phyloP scores from a whole-genome alignment of 2,797 vertebrate species.

The Enteromius afrohamiltoni region DNA sequence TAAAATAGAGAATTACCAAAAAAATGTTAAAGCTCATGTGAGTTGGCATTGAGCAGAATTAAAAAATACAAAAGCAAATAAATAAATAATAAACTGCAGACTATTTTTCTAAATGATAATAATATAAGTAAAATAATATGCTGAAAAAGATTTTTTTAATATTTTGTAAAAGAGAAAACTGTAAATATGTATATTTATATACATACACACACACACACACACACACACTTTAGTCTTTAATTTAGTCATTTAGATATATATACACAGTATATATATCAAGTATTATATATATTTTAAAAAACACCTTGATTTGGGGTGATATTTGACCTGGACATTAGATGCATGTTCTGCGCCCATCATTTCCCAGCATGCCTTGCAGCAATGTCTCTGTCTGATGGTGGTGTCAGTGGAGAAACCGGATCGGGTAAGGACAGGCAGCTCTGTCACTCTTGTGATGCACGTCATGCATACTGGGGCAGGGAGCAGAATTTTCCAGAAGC shows the following conservation, averaged over 20 bases:
- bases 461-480: slow-evolving; percentile 87
- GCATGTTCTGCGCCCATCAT: not conserved
- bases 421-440: slow-evolving; percentile 63
- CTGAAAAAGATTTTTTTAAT: no score
- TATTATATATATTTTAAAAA: no score
- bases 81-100: no score
- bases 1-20: not conserved
- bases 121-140: no score
- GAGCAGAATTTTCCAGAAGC: slow-evolving; percentile 95
- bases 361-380: not conserved
- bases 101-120: no score
- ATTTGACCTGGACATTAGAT: not conserved
- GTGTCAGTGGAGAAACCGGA: not conserved
- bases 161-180: no score
- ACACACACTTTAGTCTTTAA: no score
- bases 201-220: no score
- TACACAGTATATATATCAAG: no score
- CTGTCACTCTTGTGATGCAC: slow-evolving; percentile 77
- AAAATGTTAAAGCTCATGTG: not conserved
- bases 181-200: no score
- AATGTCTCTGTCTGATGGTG: not conserved
- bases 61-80: not conserved
- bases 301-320: not conserved
- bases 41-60: not conserved
- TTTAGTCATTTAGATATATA: no score